Percentiles rank a stretch among this genome's conserved stretches.
phyloP scores from a whole-genome alignment of 2,797 vertebrate genomes.

The Artibeus lituratus region DNA sequence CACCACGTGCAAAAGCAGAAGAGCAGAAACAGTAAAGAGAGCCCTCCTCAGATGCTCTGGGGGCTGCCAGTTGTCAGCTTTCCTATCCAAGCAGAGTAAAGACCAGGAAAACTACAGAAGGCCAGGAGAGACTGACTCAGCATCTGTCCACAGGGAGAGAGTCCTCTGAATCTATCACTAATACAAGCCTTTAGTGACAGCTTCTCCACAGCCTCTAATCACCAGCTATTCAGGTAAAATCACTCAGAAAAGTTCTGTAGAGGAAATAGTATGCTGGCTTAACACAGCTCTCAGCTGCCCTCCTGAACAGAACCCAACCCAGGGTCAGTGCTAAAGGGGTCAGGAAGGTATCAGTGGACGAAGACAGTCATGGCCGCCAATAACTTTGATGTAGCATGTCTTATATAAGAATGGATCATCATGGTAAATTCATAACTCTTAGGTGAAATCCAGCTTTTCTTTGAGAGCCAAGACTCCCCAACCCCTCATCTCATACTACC shows the following conservation, averaged over 20 bases:
- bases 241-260: not conserved
- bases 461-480: not conserved
- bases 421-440: not conserved
- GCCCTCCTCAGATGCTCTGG: not conserved
- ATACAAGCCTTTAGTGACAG: not conserved
- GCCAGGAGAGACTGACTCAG: not conserved
- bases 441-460: not conserved
- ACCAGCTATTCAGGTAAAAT: not conserved
- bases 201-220: not conserved
- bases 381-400: not conserved
- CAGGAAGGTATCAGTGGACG: not conserved
- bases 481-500: not conserved
- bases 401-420: not conserved
- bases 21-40: not conserved
- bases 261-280: accelerated
- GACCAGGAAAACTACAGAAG: not conserved
- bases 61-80: not conserved
- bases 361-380: not conserved
- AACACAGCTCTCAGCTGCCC: accelerated
- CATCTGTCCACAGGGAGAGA: not conserved
- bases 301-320: not conserved
- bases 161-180: not conserved
- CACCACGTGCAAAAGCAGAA: not conserved
- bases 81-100: not conserved
- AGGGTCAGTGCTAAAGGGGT: too few species aligned